These are phyloP conservation scores for Caenorhabditis afra DNA, from an alignment of 2,888 invertebrate genomes.

Conservation along the genomic window DNA sequence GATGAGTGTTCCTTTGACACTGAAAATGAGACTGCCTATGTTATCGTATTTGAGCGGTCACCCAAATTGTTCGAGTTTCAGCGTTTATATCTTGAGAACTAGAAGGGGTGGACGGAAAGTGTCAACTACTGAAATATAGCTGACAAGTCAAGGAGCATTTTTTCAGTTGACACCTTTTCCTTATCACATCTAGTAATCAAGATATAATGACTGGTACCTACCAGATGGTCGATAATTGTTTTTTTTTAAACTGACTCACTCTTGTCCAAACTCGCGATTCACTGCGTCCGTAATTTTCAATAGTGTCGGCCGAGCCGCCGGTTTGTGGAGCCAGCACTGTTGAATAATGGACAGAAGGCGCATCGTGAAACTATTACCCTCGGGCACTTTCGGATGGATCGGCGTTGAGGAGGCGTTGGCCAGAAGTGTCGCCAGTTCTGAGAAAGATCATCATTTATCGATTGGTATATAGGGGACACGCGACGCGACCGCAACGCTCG, in stretches of 20 bases:
- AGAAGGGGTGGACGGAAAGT: not conserved
- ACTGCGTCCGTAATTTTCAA: slow-evolving; percentile 67
- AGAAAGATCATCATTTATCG: not conserved
- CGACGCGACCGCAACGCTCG: not conserved
- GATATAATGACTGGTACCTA: too few relatives aligned
- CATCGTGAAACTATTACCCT: slow-evolving; percentile 60
- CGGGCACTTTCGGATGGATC: slow-evolving; percentile 60
- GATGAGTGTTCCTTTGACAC: slow-evolving; percentile 68
- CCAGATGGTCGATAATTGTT: too few relatives aligned
- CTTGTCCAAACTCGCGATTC: slow-evolving; percentile 67
- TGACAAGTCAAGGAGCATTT: not conserved
- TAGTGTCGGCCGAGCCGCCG: slow-evolving; percentile 60
- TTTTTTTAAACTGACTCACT: too few relatives aligned
- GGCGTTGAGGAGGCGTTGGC: slow-evolving; percentile 22
- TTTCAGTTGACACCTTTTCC: not conserved
- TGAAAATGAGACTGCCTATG: too few relatives aligned
- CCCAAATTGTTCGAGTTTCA: too few relatives aligned
- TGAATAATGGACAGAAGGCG: slow-evolving; percentile 65
- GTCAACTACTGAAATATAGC: not conserved
- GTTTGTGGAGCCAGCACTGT: slow-evolving; percentile 65
- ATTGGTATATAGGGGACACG: not conserved
- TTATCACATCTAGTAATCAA: not conserved
- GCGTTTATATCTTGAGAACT: not conserved
- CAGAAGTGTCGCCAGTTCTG: slow-evolving; percentile 45
- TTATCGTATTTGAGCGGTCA: too few relatives aligned